Conservation (phyloP, 2,113 vertebrate genomes). For the Daphoenositta chrysoptera region DNA sequence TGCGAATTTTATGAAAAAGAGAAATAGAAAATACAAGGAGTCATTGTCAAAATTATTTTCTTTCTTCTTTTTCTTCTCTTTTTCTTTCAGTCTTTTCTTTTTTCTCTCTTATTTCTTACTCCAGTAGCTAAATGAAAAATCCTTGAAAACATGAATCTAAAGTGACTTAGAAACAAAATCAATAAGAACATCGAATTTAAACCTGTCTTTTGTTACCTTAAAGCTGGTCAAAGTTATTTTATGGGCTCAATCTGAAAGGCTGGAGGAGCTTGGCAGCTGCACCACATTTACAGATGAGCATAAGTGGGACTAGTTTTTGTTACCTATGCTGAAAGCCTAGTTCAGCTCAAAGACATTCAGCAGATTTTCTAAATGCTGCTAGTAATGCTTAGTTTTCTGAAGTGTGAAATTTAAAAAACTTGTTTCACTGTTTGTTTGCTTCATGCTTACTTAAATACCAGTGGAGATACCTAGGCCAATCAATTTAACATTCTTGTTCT, state of each 20-base stretch:
- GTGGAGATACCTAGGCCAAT: neutral
- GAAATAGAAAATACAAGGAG: neutral
- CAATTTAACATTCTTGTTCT: neutral
- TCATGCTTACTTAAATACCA: neutral
- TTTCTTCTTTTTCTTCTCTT: neutral
- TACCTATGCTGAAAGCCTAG: neutral
- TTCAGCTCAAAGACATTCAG: neutral
- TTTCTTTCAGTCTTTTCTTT: neutral
- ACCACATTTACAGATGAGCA: neutral
- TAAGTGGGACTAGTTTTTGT: neutral
- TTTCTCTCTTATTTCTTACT: neutral
- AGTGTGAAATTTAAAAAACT: neutral
- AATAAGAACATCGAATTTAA: neutral
- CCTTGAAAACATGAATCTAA: neutral
- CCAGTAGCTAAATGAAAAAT: neutral
- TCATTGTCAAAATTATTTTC: neutral
- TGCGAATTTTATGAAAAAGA: neutral
- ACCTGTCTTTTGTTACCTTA: neutral
- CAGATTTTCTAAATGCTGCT: neutral
- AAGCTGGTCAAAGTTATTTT: neutral
- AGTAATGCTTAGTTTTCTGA: neutral
- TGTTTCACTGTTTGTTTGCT: neutral
- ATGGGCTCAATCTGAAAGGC: neutral
- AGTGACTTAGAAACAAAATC: neutral
- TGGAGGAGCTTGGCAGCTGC: neutral